Base-by-base conservation (phyloP, 2,797 vertebrate genomes). In the Gallinago nigripennis region DNA sequence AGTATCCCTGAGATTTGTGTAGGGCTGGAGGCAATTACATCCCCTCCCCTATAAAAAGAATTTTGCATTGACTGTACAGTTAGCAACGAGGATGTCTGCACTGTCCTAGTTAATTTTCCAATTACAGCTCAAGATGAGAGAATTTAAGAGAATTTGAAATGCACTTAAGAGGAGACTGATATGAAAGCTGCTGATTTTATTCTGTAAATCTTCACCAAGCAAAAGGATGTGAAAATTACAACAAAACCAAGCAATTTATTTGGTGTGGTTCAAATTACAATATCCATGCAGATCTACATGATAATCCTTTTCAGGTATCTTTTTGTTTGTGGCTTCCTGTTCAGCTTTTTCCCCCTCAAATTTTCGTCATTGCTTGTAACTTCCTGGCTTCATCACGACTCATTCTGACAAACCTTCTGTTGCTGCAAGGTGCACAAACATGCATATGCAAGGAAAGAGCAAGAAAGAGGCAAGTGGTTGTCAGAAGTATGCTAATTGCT, bases 341-440 rank as follows among this genome's bases (percentile, higher is more conserved):
- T 94, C 35, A 63, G 83, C 31, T 58, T 63, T 84, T 91, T 86
- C 33, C 25, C 16, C 46, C 28, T 81, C 46, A 87, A 20, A 73
- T 82, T 93, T 96, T 90, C 54, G 7, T 95, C 73, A 95, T 82
- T 95, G 60, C 70, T 84, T 95, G 91, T 91, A 84, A 94, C 95
- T 94, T 96, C 50, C 84, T 96, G 89, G 69, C 86, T 93, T 94
- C 71, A 78, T 94, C 39, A 61, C 31, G 37, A 73, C 82, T 84
- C 43, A 90, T 94, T 81, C 94, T 90, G 78, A 94, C 71, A 96
- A 94, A 94, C 80, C 70, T 92, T 94, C 93, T 90, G 58, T 66
- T 89, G 71, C 93, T 94, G 66, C 35, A 84, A 97, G 82, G 88
- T 94, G 53, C 68, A 78, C 66, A 94, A 90, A 79, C 51, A 89